Evolutionary conservation across 2,888 invertebrate genomes (phyloP).

Genomic region (Branchinecta sandiegonensis): DNA sequence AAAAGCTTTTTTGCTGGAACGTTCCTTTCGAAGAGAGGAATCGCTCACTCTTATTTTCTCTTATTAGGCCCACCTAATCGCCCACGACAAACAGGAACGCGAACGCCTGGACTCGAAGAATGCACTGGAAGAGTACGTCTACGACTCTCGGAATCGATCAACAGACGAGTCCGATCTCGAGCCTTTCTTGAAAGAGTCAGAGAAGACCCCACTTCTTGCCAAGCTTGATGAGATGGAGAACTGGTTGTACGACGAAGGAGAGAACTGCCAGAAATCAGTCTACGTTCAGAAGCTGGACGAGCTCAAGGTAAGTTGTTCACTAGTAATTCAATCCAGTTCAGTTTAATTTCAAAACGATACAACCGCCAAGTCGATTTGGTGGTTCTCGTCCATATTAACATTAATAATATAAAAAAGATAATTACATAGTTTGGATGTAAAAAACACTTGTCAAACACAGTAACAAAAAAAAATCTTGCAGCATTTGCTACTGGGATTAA

Average conservation of each 20-base stretch:
- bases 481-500: no score
- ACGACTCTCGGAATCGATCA: conserved; percentile 82
- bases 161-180: conserved; percentile 57
- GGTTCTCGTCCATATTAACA: no score
- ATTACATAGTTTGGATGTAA: no score
- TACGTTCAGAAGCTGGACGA: conserved; percentile 42
- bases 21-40: background rate
- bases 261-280: conserved; percentile 67
- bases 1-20: no score
- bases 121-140: conserved; percentile 94
- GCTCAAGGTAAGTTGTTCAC: conserved; percentile 35
- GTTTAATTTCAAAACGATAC: no score
- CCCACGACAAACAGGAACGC: conserved; percentile 79
- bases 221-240: conserved; percentile 66
- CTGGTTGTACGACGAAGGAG: conserved; percentile 96
- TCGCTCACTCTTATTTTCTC: background rate
- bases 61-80: conserved; percentile 56
- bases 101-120: conserved; percentile 91
- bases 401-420: no score
- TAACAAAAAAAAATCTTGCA: no score
- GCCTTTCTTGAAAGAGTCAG: conserved; percentile 56
- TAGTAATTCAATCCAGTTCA: no score
- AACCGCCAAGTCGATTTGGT: no score
- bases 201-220: conserved; percentile 45
- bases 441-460: no score